Percentiles rank a stretch among this genome's conserved stretches.
phyloP scores from a whole-genome alignment of 2,113 vertebrate genomes.

The Xiphorhynchus elegans region DNA sequence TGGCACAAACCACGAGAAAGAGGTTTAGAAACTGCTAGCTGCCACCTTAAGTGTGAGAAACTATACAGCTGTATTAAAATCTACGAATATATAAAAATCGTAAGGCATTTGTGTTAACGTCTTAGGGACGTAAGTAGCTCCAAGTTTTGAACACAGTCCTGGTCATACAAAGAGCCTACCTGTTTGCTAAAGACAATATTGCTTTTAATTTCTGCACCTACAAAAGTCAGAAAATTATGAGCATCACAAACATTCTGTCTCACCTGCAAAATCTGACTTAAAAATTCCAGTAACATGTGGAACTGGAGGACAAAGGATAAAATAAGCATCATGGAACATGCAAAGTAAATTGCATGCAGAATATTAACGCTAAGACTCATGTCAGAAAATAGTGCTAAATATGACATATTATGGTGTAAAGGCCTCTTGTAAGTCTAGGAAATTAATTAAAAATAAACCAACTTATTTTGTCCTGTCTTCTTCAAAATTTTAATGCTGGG shows the following conservation, averaged over 20 bases:
- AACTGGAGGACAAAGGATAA: neutral
- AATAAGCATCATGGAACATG: neutral
- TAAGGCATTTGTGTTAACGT: neutral
- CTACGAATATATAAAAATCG: too few relatives aligned
- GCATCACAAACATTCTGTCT: neutral
- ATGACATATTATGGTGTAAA: neutral
- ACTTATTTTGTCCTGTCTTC: neutral
- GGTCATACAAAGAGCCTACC: neutral
- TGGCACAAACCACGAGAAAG: too few relatives aligned
- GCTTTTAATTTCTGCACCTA: neutral
- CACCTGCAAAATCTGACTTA: neutral
- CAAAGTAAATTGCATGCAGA: neutral
- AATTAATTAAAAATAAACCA: neutral
- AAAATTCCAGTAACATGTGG: neutral
- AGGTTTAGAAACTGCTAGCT: too few relatives aligned
- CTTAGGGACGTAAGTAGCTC: neutral
- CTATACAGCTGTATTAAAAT: too few relatives aligned
- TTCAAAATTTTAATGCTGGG: neutral
- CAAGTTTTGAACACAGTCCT: neutral
- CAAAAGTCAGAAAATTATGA: neutral
- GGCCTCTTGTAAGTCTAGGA: rapidly evolving
- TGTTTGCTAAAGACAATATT: neutral
- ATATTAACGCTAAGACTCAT: neutral
- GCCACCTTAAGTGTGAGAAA: too few relatives aligned
- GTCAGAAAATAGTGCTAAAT: neutral